Evolutionary conservation across 1,140 invertebrate genomes (phyloP).

Genomic region (Listronotus oregonensis): DNA sequence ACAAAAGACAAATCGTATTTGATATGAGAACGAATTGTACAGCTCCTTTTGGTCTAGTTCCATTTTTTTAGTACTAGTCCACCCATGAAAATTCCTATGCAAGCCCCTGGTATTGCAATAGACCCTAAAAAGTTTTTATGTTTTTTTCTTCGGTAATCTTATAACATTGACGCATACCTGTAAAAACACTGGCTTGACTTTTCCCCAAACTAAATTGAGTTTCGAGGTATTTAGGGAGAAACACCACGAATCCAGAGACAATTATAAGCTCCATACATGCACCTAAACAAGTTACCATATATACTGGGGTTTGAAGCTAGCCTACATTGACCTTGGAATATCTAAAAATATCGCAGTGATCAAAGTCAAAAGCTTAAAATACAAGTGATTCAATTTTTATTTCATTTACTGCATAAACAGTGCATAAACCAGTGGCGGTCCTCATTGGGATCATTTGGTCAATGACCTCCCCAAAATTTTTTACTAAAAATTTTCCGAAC

Average conservation of each 20-base stretch:
- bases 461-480: too few species aligned
- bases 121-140: slow-evolving; percentile 65
- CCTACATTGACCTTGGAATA: slow-evolving; percentile 88
- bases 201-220: slow-evolving; percentile 93
- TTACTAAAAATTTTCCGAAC: too few species aligned
- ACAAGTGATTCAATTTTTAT: too few species aligned
- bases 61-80: slow-evolving; percentile 84
- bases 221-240: slow-evolving; percentile 93
- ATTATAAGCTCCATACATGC: slow-evolving; percentile 96
- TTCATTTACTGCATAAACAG: too few species aligned
- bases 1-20: slow-evolving; percentile 83
- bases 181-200: slow-evolving; percentile 91
- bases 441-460: too few species aligned
- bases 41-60: slow-evolving; percentile 91
- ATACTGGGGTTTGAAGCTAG: slow-evolving; percentile 89
- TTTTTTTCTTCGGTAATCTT: background rate
- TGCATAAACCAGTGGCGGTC: too few species aligned
- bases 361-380: too few species aligned
- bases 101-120: slow-evolving; percentile 92
- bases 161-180: slow-evolving; percentile 62
- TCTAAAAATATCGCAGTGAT: too few species aligned
- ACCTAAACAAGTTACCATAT: slow-evolving; percentile 89
- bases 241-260: slow-evolving; percentile 92
- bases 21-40: slow-evolving; percentile 93
- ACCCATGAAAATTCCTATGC: slow-evolving; percentile 92